Evolutionary conservation across 2,888 invertebrate species (phyloP).

Genomic region (Acanthosepion esculentum): DNA sequence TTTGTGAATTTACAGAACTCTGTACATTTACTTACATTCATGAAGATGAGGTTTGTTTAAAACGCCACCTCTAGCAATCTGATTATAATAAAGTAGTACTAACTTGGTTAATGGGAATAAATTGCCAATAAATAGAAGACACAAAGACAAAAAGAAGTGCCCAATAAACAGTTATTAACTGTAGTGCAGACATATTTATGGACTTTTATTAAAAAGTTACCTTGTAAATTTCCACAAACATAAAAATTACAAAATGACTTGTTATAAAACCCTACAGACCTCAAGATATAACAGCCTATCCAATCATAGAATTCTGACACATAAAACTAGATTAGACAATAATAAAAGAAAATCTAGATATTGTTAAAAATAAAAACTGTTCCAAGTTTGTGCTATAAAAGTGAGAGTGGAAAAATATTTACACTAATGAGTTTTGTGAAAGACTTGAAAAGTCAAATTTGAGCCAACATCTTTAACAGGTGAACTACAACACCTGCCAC

Average conservation of each 20-base stretch:
- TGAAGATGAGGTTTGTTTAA: neutral
- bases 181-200: too few species aligned
- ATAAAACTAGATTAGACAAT: too few species aligned
- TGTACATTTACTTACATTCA: neutral
- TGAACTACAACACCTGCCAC: neutral
- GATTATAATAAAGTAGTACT: neutral
- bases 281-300: too few species aligned
- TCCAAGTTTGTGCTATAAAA: too few species aligned
- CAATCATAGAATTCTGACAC: too few species aligned
- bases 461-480: neutral
- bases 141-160: too few species aligned
- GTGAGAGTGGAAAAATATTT: neutral
- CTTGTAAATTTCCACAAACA: too few species aligned
- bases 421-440: neutral
- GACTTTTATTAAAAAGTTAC: too few species aligned
- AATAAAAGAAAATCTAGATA: too few species aligned
- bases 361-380: too few species aligned
- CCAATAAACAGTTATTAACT: too few species aligned
- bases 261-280: neutral
- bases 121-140: too few species aligned
- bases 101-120: neutral
- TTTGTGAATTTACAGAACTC: neutral
- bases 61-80: neutral
- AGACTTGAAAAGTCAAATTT: constrained; percentile 9
- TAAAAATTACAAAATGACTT: neutral